These are phyloP conservation scores for Synergus itoensis DNA, from an alignment of 2,888 invertebrate species.

Conservation along the genomic window DNA sequence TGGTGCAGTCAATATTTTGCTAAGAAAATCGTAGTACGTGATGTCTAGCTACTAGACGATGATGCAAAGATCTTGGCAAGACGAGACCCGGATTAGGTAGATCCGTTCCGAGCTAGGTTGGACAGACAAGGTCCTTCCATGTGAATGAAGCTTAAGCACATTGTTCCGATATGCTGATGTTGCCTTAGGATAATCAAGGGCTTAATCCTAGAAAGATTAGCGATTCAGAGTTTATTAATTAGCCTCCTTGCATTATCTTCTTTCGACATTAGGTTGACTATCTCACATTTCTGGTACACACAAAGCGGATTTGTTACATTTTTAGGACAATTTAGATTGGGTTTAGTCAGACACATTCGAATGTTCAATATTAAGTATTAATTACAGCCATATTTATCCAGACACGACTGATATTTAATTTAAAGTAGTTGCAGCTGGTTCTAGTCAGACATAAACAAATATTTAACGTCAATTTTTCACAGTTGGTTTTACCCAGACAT, in stretches of 20 bases:
- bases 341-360: no score
- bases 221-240: constrained; percentile 20
- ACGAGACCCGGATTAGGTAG: constrained; percentile 70
- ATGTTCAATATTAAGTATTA: no score
- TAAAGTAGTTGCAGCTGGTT: no score
- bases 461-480: no score
- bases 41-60: constrained; percentile 20
- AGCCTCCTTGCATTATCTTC: constrained; percentile 10
- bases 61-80: constrained; percentile 67
- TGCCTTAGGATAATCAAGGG: constrained; percentile 73
- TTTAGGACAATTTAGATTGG: no score
- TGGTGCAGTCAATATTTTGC: constrained; percentile 54
- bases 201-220: constrained; percentile 68
- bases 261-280: background rate
- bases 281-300: background rate
- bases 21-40: constrained; percentile 52
- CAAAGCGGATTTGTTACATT: no score
- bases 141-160: constrained; percentile 66
- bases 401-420: no score
- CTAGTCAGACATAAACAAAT: no score
- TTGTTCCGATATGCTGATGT: constrained; percentile 71
- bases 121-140: constrained; percentile 67
- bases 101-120: constrained; percentile 70
- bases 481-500: no score
- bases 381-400: no score